Percentiles rank a stretch among this genome's conserved stretches.
Evolutionary conservation across 2,888 invertebrate genomes (phyloP).

Genomic region (Ditylenchus weischeri): DNA sequence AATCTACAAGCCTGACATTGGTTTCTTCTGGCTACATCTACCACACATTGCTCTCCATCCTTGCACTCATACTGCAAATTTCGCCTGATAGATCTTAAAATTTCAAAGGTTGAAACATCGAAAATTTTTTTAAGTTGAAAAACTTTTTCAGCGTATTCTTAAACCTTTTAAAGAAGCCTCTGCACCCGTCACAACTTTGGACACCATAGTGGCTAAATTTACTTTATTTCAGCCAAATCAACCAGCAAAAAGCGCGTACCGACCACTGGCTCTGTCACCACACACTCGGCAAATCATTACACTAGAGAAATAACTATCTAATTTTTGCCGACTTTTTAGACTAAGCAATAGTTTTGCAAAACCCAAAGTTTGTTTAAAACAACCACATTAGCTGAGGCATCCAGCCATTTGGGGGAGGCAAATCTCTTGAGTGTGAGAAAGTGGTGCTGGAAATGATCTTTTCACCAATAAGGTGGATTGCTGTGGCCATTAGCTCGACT

Average conservation of each 20-base stretch:
- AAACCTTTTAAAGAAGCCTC: constrained; percentile 38
- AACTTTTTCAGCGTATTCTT: background rate
- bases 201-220: constrained; percentile 22
- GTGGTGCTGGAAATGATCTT: constrained; percentile 9
- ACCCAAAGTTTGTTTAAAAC: constrained; percentile 6
- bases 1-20: constrained; percentile 59
- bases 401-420: background rate
- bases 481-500: too few species aligned
- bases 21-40: constrained; percentile 59
- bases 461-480: constrained; percentile 6
- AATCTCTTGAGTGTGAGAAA: constrained; percentile 7
- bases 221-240: too few species aligned
- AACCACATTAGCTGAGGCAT: background rate
- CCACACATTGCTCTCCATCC: constrained; percentile 55
- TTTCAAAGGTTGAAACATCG: too few species aligned
- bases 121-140: too few species aligned
- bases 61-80: constrained; percentile 58
- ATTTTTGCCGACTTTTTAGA: background rate
- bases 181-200: constrained; percentile 47
- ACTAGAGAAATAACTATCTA: background rate
- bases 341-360: background rate
- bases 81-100: constrained; percentile 46
- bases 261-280: constrained; percentile 48
- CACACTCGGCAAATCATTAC: constrained; percentile 38
- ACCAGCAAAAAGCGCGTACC: background rate